phyloP scores from a whole-genome alignment of 2,113 vertebrate genomes.

The Engystomops pustulosus region DNA sequence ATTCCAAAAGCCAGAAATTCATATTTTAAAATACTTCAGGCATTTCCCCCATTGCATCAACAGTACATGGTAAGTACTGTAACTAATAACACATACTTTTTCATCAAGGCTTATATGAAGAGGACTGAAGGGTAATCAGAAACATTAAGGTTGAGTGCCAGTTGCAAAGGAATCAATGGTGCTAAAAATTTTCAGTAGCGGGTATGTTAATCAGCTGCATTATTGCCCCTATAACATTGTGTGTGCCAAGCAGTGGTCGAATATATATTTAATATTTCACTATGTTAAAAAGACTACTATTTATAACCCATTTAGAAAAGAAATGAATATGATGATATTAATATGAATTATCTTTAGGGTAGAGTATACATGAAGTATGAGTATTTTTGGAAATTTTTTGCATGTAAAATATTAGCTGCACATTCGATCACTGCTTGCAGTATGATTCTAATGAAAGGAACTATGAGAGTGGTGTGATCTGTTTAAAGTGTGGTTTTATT shows the following conservation, averaged over 20 bases:
- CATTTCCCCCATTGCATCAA: slow-evolving; percentile 29
- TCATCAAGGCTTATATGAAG: slow-evolving; percentile 56
- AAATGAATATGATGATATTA: not conserved
- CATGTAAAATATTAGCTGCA: not conserved
- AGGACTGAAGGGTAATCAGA: slow-evolving; percentile 52
- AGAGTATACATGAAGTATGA: no score
- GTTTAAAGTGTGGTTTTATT: slow-evolving; percentile 38
- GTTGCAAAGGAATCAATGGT: slow-evolving; percentile 50
- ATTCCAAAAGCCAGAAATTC: not conserved
- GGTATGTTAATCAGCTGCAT: slow-evolving; percentile 54
- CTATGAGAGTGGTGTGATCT: slow-evolving; percentile 35
- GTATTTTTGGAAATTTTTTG: not conserved
- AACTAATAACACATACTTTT: slow-evolving; percentile 56
- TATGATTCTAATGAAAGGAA: slow-evolving; percentile 51
- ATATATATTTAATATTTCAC: not conserved
- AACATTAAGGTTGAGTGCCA: slow-evolving; percentile 52
- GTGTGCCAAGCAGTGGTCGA: slow-evolving; percentile 48
- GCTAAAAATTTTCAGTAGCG: slow-evolving; percentile 44
- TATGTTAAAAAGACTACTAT: no score
- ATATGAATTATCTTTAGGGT: not conserved
- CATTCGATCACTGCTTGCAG: slow-evolving; percentile 54
- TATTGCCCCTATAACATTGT: slow-evolving; percentile 47
- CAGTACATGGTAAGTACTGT: slow-evolving; percentile 50
- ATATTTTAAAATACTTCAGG: slow-evolving; percentile 6
- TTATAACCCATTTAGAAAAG: not conserved